Conservation (phyloP, 2,797 vertebrate species). For the Siniperca obscura region DNA sequence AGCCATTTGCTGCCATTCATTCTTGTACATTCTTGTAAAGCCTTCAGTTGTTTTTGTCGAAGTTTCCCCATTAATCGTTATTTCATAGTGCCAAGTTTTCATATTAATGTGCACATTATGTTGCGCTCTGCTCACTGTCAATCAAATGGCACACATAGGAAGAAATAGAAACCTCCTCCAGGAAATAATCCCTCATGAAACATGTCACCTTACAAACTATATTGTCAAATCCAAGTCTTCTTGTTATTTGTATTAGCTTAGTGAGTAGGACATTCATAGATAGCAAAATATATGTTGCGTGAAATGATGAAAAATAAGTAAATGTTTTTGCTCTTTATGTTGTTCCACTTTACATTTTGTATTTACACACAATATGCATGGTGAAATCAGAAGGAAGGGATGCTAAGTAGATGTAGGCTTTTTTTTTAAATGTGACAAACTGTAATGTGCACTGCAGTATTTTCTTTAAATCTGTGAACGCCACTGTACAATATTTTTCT, state of each 20-base stretch:
- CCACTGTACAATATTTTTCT: neutral
- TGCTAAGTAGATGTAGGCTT: neutral
- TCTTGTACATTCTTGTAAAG: constrained; percentile 3
- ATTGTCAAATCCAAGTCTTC: neutral
- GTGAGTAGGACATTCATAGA: constrained; percentile 10
- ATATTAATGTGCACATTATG: constrained; percentile 14
- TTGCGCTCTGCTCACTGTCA: constrained; percentile 22
- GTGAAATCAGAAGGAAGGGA: neutral
- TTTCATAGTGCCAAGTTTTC: constrained; percentile 3
- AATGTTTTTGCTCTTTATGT: neutral
- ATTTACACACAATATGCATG: neutral
- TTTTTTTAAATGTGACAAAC: neutral
- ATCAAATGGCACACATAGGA: constrained; percentile 10
- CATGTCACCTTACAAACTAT: constrained; percentile 8
- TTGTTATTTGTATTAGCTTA: neutral
- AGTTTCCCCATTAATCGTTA: constrained; percentile 27
- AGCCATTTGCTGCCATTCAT: neutral
- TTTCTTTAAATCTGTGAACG: constrained; percentile 4
- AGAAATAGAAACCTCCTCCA: constrained; percentile 14
- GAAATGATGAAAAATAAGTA: neutral
- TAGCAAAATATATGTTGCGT: constrained; percentile 8
- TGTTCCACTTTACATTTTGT: neutral
- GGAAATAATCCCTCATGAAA: constrained; percentile 30
- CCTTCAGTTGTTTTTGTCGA: constrained; percentile 19
- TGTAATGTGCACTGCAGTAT: neutral